phyloP scores from a whole-genome alignment of 1,140 invertebrate genomes.

The Marisa cornuarietis region DNA sequence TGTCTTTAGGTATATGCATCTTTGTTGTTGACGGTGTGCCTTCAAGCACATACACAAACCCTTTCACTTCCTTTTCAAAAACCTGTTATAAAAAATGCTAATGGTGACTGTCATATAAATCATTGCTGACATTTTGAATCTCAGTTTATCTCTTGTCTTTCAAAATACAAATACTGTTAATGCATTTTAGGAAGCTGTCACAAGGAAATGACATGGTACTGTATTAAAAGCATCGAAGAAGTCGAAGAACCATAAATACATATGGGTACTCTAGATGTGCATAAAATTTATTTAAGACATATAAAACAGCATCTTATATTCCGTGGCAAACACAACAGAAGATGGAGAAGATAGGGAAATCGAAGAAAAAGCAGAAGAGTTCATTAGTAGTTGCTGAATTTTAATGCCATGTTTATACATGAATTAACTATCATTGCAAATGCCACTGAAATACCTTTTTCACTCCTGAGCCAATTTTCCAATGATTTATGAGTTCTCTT shows the following conservation, averaged over 20 bases:
- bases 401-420: not conserved
- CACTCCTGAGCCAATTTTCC: slow-evolving; percentile 49
- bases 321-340: not conserved
- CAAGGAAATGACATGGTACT: no score
- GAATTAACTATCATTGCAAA: not conserved
- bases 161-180: not conserved
- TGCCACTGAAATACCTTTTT: slow-evolving; percentile 38
- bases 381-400: not conserved
- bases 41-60: slow-evolving; percentile 59
- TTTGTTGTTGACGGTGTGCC: slow-evolving; percentile 58
- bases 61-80: slow-evolving; percentile 63
- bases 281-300: not conserved
- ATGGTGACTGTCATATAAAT: not conserved
- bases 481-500: slow-evolving; percentile 50
- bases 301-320: not conserved
- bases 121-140: no score
- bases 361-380: no score
- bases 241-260: no score
- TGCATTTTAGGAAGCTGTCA: not conserved
- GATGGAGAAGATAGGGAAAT: not conserved
- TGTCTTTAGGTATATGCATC: slow-evolving; percentile 58
- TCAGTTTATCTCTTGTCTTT: not conserved
- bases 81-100: slow-evolving; percentile 37
- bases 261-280: no score
- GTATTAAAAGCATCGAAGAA: no score